A percentile compares a stretch with the other conserved stretches of the same genome.
These are phyloP conservation scores for Arion vulgaris DNA, from an alignment of 1,140 invertebrate genomes.

Conservation along the genomic window DNA sequence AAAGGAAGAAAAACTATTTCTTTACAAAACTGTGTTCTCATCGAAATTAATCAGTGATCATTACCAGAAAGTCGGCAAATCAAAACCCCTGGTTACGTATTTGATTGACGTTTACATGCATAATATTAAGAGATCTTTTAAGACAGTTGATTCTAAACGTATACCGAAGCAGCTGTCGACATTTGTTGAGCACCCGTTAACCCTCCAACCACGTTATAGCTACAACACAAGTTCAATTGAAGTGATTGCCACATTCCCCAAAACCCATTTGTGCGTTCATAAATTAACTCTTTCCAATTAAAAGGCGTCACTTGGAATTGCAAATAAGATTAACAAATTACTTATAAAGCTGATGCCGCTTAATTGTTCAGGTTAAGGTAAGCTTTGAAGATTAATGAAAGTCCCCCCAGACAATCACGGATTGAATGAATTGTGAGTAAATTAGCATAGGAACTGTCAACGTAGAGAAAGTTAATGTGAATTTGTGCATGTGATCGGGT, in stretches of 20 bases:
- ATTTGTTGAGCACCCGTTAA: neutral
- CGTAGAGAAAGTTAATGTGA: neutral
- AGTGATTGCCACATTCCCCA: neutral
- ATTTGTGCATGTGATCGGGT: neutral
- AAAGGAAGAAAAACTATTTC: neutral
- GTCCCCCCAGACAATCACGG: neutral
- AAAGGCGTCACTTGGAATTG: neutral
- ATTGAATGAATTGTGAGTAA: neutral
- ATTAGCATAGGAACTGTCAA: slow-evolving; percentile 11
- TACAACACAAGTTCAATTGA: neutral
- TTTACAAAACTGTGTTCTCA: neutral
- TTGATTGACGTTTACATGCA: slow-evolving; percentile 1
- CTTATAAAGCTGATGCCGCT: slow-evolving; percentile 1
- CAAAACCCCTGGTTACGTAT: neutral
- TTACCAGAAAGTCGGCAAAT: neutral
- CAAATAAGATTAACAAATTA: slow-evolving; percentile 15
- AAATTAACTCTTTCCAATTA: neutral
- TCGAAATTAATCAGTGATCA: neutral
- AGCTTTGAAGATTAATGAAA: slow-evolving; percentile 6
- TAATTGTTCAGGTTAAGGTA: neutral
- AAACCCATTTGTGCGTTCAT: neutral
- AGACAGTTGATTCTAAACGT: neutral
- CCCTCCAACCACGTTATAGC: neutral
- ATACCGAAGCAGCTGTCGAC: neutral
- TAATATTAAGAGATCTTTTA: neutral